Evolutionary conservation across 2,888 invertebrate species (phyloP).

Genomic region (Pachliopta kotzebuea): DNA sequence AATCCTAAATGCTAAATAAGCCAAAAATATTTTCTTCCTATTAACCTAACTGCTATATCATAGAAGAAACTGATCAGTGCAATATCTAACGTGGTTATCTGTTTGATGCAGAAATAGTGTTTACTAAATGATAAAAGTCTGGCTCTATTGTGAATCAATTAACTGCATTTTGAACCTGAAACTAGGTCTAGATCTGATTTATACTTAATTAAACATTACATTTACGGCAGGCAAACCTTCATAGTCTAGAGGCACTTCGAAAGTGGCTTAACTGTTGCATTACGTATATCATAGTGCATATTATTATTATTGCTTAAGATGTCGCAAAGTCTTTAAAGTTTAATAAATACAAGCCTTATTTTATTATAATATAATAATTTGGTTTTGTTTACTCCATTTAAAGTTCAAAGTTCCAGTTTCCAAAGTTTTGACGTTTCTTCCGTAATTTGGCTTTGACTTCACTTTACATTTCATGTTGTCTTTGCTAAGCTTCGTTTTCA

Average conservation of each 20-base stretch:
- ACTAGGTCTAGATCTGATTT: constrained; percentile 24
- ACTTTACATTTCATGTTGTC: too few species aligned
- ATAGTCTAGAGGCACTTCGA: constrained; percentile 67
- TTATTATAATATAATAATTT: constrained; percentile 68
- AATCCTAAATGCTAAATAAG: constrained; percentile 71
- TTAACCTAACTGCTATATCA: constrained; percentile 52
- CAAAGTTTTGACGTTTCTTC: too few species aligned
- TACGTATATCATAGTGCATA: constrained; percentile 50
- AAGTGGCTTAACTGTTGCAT: constrained; percentile 58
- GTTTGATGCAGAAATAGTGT: background rate
- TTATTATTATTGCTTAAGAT: constrained; percentile 52
- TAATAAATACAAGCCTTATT: constrained; percentile 59
- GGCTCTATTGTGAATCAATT: too few species aligned
- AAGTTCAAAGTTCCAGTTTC: too few species aligned
- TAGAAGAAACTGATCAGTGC: constrained; percentile 59
- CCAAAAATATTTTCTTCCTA: constrained; percentile 50
- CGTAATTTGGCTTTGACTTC: too few species aligned
- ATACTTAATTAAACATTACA: constrained; percentile 7
- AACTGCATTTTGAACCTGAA: constrained; percentile 1
- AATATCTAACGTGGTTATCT: constrained; percentile 41
- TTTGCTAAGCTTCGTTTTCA: too few species aligned
- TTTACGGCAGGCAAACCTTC: constrained; percentile 49
- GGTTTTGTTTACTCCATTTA: constrained; percentile 45
- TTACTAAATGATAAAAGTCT: background rate
- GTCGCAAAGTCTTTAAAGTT: constrained; percentile 41